Conservation (phyloP, 2,888 invertebrate genomes). For the Gortyna flavago region DNA sequence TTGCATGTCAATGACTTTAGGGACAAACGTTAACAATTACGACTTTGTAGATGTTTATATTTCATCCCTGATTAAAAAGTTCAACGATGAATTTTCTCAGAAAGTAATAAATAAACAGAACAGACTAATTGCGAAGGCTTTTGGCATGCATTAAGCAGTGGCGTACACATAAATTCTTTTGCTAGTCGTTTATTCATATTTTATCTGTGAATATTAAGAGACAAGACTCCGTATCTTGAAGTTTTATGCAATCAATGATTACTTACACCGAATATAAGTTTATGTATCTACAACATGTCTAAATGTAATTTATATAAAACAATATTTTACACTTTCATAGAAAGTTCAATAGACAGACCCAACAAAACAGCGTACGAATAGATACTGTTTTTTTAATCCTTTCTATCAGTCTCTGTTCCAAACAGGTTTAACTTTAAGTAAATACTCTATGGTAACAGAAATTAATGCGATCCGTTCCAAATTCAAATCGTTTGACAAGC, state of each 20-base stretch:
- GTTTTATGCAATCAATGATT: background rate
- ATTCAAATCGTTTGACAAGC: slow-evolving; percentile 76
- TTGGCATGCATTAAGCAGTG: background rate
- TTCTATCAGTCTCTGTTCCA: slow-evolving; percentile 27
- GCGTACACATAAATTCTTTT: background rate
- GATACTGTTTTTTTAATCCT: slow-evolving; percentile 33
- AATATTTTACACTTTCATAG: background rate
- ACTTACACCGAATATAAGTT: background rate
- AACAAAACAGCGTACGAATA: background rate
- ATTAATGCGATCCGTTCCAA: slow-evolving; percentile 64
- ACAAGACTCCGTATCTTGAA: background rate
- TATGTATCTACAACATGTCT: background rate
- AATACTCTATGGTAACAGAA: slow-evolving; percentile 58
- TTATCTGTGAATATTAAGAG: background rate
- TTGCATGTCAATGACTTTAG: slow-evolving; percentile 17
- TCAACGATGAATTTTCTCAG: background rate
- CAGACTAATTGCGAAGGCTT: background rate
- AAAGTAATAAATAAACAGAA: background rate
- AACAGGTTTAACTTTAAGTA: slow-evolving; percentile 62
- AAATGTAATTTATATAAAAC: slow-evolving; percentile 1
- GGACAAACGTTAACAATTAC: background rate
- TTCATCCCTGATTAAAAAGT: too few species aligned
- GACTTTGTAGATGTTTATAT: background rate
- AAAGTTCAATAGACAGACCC: slow-evolving; percentile 11
- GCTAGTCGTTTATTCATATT: background rate